Evolutionary conservation across 2,797 vertebrate species (phyloP).

Genomic region (Rhynchonycteris naso): DNA sequence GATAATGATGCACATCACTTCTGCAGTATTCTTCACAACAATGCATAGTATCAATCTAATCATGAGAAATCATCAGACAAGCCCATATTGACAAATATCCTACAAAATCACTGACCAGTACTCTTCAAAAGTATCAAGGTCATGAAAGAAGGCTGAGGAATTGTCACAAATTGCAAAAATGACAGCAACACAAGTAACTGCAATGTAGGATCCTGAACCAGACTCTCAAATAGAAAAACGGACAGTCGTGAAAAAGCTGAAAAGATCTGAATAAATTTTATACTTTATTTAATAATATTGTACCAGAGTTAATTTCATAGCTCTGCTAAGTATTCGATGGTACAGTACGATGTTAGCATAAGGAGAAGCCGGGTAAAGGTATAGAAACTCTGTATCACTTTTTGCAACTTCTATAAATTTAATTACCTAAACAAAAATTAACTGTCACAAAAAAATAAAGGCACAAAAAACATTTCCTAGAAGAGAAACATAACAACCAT

Average conservation of each 20-base stretch:
- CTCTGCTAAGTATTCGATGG: conserved; percentile 18
- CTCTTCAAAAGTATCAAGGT: not conserved
- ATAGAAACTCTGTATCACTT: not conserved
- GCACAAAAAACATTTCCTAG: conserved; percentile 22
- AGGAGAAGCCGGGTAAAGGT: not conserved
- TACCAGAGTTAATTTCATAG: not conserved
- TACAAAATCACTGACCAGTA: not conserved
- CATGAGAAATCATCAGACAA: not conserved
- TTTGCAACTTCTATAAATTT: not conserved
- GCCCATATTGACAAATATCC: not conserved
- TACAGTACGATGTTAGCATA: not conserved
- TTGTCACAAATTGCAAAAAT: not conserved
- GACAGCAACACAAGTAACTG: not conserved
- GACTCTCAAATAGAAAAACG: not conserved
- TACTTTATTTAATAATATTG: not conserved
- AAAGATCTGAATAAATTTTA: not conserved
- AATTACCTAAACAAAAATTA: conserved; percentile 13
- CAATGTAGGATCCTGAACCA: not conserved
- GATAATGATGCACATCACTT: not conserved
- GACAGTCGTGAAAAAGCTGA: not conserved
- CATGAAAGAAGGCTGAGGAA: conserved; percentile 6
- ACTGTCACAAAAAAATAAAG: not conserved
- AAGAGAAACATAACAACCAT: conserved; percentile 15
- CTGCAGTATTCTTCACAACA: not conserved
- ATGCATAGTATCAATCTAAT: not conserved